Percentiles rank a stretch among this genome's conserved stretches.
Conservation (phyloP, 1,140 invertebrate species). For the Doryteuthis pealeii region DNA sequence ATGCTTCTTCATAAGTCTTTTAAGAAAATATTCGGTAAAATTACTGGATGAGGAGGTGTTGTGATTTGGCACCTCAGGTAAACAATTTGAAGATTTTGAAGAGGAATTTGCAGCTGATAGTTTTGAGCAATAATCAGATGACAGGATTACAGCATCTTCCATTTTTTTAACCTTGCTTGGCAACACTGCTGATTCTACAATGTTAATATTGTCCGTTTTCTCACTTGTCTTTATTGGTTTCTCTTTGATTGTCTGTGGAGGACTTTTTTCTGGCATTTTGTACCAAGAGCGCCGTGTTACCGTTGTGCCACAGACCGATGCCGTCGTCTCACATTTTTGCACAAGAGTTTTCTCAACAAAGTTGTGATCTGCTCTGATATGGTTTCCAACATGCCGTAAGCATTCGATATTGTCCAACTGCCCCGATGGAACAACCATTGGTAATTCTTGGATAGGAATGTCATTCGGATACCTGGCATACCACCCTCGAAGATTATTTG, state of each 20-base stretch:
- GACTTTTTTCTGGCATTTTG: slow-evolving; percentile 10
- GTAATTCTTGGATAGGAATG: neutral
- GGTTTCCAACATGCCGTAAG: neutral
- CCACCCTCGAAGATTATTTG: neutral
- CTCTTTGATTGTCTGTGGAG: neutral
- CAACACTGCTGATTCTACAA: neutral
- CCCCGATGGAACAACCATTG: neutral
- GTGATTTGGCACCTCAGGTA: neutral
- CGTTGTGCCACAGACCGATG: neutral
- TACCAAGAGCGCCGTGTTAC: slow-evolving; percentile 1
- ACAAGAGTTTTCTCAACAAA: slow-evolving; percentile 7
- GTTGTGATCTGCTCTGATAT: neutral
- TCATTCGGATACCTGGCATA: slow-evolving; percentile 3
- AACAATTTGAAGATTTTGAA: slow-evolving; percentile 3
- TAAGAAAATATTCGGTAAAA: slow-evolving; percentile 6
- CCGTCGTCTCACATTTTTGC: neutral
- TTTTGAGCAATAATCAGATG: neutral
- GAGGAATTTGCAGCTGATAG: neutral
- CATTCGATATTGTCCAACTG: neutral
- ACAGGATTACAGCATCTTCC: neutral
- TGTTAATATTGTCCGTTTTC: neutral
- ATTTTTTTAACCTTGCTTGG: neutral
- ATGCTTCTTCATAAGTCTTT: slow-evolving; percentile 1
- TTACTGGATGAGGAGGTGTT: neutral
- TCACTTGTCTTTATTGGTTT: neutral